These are phyloP conservation scores for Isotomurus palustris DNA, from an alignment of 2,888 invertebrate genomes.

Conservation along the genomic window DNA sequence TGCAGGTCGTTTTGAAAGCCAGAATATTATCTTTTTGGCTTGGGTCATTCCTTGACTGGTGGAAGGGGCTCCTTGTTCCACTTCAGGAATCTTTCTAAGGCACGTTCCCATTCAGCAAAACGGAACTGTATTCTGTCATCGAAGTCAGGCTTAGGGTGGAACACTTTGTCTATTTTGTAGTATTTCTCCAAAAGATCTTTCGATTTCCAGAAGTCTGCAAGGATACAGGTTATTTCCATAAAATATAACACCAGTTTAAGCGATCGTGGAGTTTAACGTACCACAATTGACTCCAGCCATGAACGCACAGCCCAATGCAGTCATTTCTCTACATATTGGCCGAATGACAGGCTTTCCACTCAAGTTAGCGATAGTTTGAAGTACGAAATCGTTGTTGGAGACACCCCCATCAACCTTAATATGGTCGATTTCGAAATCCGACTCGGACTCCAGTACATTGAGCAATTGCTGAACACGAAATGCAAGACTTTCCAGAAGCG, in stretches of 20 bases:
- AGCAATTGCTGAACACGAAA: slow-evolving; percentile 76
- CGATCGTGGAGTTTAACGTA: slow-evolving; percentile 47
- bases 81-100: slow-evolving; percentile 57
- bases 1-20: too few species aligned
- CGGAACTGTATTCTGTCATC: slow-evolving; percentile 48
- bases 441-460: slow-evolving; percentile 66
- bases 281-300: slow-evolving; percentile 77
- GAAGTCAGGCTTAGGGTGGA: slow-evolving; percentile 52
- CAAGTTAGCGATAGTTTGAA: slow-evolving; percentile 80
- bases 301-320: slow-evolving; percentile 79
- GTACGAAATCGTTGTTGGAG: slow-evolving; percentile 85
- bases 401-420: slow-evolving; percentile 90
- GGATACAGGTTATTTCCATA: slow-evolving; percentile 2
- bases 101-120: slow-evolving; percentile 58
- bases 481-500: slow-evolving; percentile 78
- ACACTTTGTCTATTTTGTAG: slow-evolving; percentile 60
- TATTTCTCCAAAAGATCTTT: slow-evolving; percentile 62
- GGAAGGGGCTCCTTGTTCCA: too few species aligned
- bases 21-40: too few species aligned
- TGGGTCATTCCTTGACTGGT: too few species aligned
- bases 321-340: slow-evolving; percentile 69
- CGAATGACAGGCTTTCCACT: slow-evolving; percentile 71
- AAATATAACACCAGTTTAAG: background rate
- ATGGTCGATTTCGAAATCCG: slow-evolving; percentile 56
- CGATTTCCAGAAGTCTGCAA: slow-evolving; percentile 66